Evolutionary conservation across 2,113 vertebrate species (phyloP), one percentile per base, ranked within the genome.

Genomic region (Xiphorhynchus elegans): DNA sequence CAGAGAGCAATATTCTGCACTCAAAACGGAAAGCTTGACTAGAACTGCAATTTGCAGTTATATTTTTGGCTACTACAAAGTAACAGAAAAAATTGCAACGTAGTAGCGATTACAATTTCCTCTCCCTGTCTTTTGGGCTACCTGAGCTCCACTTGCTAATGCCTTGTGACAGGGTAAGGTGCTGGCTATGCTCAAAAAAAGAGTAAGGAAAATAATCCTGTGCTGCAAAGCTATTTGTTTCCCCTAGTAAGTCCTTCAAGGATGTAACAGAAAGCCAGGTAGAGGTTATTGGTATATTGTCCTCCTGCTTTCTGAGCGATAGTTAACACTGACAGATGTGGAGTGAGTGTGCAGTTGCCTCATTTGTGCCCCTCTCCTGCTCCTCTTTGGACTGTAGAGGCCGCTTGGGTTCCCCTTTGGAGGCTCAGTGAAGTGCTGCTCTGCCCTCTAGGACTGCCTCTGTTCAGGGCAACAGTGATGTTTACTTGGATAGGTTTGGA

Each of bases 321-420:
- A 8, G 17, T 11, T 63, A 28, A 35, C 6, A 10, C 25, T 37
- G 59, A 37, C 19, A n/a, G 26, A 46, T 37, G 39, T 28, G 55
- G 33, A 29, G 33, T 19, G 17, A n/a, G 28, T 2, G 1, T 7
- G 35, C 33, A 33, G 20, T 17, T 64, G 25, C 25, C 46, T 55
- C 0, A 0, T 18, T 8, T 49, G n/a, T 63, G 29, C 47, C 50
- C 67, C 13, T 17, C 39, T 78, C 24, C 35, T 72, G 35, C 35
- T 78, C 10, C 13, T 46, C 11, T 25, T 56, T 3, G 2, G 40
- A 15, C 14, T 8, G 2, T 17, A 19, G 46, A 79, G 62, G 31
- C 17, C 0, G 0, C 55, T 35, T 53, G 55, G 44, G 25, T 40
- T 75, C 18, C 25, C 9, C 21, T 58, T 59, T 37, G 62, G 21